phyloP scores from a whole-genome alignment of 2,888 invertebrate species.

The Aporophyla nigra region DNA sequence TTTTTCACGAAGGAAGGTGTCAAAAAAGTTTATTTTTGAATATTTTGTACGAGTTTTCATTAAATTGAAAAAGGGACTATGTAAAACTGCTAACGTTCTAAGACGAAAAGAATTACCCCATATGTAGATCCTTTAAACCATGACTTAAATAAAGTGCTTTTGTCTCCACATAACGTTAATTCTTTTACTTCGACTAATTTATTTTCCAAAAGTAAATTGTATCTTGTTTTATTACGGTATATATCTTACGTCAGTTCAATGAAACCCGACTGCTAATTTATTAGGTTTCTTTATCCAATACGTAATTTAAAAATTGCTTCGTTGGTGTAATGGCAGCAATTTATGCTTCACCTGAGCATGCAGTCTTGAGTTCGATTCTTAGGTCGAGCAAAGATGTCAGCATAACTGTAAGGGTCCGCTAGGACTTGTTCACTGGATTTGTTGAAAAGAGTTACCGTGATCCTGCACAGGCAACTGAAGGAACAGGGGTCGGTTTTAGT shows the following conservation, averaged over 20 bases:
- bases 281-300: constrained; percentile 21
- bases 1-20: not conserved
- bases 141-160: constrained; percentile 10
- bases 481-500: too few relatives aligned
- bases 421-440: too few relatives aligned
- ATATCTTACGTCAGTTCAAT: constrained; percentile 20
- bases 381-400: too few relatives aligned
- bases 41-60: not conserved
- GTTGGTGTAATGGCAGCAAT: not conserved
- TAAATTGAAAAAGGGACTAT: not conserved
- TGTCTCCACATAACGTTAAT: constrained; percentile 5
- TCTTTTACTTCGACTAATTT: not conserved
- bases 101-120: not conserved
- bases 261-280: constrained; percentile 10
- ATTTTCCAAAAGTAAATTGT: constrained; percentile 6
- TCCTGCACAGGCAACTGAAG: too few relatives aligned
- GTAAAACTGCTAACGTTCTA: not conserved
- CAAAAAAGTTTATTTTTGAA: not conserved
- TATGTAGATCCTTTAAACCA: not conserved
- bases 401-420: too few relatives aligned
- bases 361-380: not conserved
- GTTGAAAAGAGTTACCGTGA: too few relatives aligned
- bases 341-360: too few relatives aligned
- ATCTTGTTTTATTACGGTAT: constrained; percentile 23
- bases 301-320: not conserved